Conservation (phyloP, 2,888 invertebrate species). For the Syrphus vitripennis region DNA sequence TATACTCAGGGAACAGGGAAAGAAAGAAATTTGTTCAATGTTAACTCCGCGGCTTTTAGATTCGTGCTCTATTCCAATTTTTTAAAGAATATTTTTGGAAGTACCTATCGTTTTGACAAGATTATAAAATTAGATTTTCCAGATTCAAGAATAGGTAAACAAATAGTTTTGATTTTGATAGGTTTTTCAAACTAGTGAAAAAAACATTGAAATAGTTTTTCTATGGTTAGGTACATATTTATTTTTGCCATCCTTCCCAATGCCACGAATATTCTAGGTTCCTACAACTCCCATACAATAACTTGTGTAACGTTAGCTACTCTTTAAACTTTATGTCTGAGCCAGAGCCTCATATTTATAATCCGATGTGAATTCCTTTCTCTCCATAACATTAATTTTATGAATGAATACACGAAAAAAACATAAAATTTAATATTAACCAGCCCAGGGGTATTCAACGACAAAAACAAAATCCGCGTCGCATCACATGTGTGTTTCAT, state of each 20-base stretch:
- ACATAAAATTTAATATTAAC: constrained; percentile 62
- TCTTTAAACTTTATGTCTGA: not conserved
- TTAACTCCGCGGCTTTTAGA: too few relatives aligned
- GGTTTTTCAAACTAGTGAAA: too few relatives aligned
- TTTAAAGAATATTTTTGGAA: too few relatives aligned
- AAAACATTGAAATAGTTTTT: too few relatives aligned
- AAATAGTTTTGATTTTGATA: too few relatives aligned
- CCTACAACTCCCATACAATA: not conserved
- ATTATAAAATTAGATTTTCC: too few relatives aligned
- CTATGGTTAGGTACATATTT: too few relatives aligned
- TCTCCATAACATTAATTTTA: not conserved
- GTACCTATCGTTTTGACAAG: too few relatives aligned
- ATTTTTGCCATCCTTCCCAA: not conserved
- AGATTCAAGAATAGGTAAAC: too few relatives aligned
- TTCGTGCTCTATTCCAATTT: too few relatives aligned
- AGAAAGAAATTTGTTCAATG: too few relatives aligned
- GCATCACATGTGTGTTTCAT: constrained; percentile 42
- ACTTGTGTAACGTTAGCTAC: not conserved
- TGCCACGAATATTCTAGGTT: not conserved
- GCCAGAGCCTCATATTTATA: not conserved
- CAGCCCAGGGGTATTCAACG: constrained; percentile 41
- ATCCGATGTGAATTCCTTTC: not conserved
- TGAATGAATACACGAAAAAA: constrained; percentile 12
- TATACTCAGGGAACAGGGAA: too few relatives aligned
- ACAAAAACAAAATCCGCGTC: constrained; percentile 58